Evolutionary conservation across 2,888 invertebrate genomes (phyloP), one percentile per base, ranked within the genome.

Genomic region (Gnatocerus cornutus): DNA sequence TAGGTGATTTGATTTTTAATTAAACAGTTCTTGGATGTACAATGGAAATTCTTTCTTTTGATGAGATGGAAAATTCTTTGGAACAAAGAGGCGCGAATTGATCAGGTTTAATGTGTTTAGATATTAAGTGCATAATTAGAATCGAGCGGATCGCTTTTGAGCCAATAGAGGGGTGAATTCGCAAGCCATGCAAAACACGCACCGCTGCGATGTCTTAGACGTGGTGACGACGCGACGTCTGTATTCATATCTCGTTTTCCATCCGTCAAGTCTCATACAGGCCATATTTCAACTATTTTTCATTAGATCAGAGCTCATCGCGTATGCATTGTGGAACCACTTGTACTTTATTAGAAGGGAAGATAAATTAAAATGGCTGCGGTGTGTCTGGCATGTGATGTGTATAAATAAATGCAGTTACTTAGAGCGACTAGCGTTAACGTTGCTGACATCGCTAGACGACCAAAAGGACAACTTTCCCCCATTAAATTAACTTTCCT

Each of bases 271-370:
- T 71, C 61, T 68, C 65, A 71, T 68, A 64, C 68, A 71, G 67
- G 72, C 74, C 74, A 76, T 74, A 76, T 74, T 76, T 75, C 76
- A 73, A 73, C 73, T 74, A 76, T 76, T 76, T 76, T 76, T 75
- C 76, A 76, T 76, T 76, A 76, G 73, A 74, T 74, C 73, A 58
- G 61, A 69, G 75, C 78, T 79, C 80, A 81, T 79, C 75, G 71
- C 74, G 80, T 81, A 81, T 80, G 80, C 81, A 79, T 78, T 78
- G 79, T 78, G 75, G 75, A 70, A 70, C 74, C 77, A 76, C 76
- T 79, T 77, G 78, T 75, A 76, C 77, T 80, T 79, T 79, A 79
- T 79, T 78, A 79, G 78, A 77, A 70, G 76, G 74, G 73, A 79
- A 77, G 79, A 79, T 78, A 78, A 78, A 79, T 80, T 80, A 80